Evolutionary conservation across 1,140 invertebrate species (phyloP).

Genomic region (Procambarus clarkii): DNA sequence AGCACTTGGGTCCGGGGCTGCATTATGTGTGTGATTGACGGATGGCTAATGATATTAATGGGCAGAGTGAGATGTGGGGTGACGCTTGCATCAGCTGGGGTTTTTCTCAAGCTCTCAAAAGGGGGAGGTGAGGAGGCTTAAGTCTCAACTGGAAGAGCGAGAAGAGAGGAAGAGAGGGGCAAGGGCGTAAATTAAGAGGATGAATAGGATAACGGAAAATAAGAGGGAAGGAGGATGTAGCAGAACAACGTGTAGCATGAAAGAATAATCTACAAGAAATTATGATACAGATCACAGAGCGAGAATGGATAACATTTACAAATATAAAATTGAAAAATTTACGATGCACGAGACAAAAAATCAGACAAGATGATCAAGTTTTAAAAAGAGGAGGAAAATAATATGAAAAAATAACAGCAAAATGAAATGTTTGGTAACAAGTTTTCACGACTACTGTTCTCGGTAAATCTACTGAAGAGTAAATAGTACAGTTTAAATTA

Average conservation of each 20-base stretch:
- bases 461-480: too few species aligned
- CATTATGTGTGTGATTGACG: conserved; percentile 69
- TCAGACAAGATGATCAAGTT: too few species aligned
- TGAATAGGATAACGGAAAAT: neutral
- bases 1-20: conserved; percentile 61
- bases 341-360: too few species aligned
- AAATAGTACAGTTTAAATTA: too few species aligned
- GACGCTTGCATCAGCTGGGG: conserved; percentile 41
- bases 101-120: conserved; percentile 24
- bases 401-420: too few species aligned
- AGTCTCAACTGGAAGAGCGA: neutral
- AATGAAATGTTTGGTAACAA: too few species aligned
- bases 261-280: neutral
- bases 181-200: neutral
- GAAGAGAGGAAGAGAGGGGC: neutral
- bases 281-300: too few species aligned
- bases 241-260: neutral
- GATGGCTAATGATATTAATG: conserved; percentile 70
- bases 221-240: neutral
- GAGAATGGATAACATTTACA: too few species aligned
- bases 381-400: too few species aligned
- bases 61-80: conserved; percentile 53
- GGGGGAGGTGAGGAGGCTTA: conserved; percentile 25
- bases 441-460: too few species aligned
- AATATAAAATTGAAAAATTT: too few species aligned